Evolutionary conservation across 2,797 vertebrate species (phyloP), one percentile per base, ranked within the genome.

Genomic region (Uromys caudimaculatus): DNA sequence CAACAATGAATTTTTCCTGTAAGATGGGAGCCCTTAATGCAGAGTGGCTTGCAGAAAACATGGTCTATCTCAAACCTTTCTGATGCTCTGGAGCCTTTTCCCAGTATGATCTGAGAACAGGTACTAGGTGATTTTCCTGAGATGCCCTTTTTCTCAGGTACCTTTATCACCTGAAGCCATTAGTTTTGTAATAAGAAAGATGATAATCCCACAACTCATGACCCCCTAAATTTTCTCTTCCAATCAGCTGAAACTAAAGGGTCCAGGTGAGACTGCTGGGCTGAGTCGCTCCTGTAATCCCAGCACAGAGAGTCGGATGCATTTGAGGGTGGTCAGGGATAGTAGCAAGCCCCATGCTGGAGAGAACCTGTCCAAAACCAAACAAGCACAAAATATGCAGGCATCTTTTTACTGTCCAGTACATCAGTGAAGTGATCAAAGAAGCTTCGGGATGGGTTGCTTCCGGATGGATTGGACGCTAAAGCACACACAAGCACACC

Each of bases 161-260:
- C 6, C 90, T 82, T 95, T 50, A 11, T 94, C 41, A 13, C 52
- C 54, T 69, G 6, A 0, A 29, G 12, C 44, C 38, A 60, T 78
- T 82, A 62, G 87, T 85, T 95, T 90, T 86, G 3, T 86, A 89
- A 78, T 90, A 91, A 92, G 52, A 60, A 90, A 91, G 29, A 62
- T 87, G 38, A 24, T 56, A 64, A 82, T 5, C 75, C 56, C 50
- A 67, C 60, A 91, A 89, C 21, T 7, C 78, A 14, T 44, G 73
- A 58, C 41, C 50, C 6, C 60, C 71, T 76, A 87, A 64, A 89
- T n/a, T 87, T 91, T 86, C 64, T 76, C 35, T 83, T 78, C 32
- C 13, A 91, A 54, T 94, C 64, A 56, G 78, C 67, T 73, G 23
- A 56, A 89, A 86, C 60, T 75, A 58, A 75, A 76, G 71, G 29